Conservation (phyloP, 2,888 invertebrate genomes). For the Euzophera pinguis region DNA sequence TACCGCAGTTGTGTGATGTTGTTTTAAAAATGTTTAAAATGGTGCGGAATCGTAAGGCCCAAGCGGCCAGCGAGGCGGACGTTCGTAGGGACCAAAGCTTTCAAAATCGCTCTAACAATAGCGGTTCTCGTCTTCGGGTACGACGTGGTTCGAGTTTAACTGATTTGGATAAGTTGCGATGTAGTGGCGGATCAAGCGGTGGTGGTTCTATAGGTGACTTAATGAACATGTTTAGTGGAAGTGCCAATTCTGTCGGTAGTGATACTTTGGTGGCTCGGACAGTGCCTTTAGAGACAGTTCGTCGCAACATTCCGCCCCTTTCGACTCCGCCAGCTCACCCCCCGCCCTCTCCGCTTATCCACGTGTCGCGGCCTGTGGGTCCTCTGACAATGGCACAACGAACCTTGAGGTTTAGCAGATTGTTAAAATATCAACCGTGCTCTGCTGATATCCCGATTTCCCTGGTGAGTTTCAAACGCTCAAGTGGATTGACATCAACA, state of each 20-base stretch:
- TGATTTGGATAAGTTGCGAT: conserved; percentile 84
- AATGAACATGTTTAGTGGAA: conserved; percentile 88
- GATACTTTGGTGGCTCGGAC: conserved; percentile 85
- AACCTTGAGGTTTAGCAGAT: conserved; percentile 83
- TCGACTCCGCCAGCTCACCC: conserved; percentile 69
- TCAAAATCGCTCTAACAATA: conserved; percentile 64
- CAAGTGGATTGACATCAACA: background rate
- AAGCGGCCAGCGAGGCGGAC: conserved; percentile 68
- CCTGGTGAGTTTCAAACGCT: conserved; percentile 50
- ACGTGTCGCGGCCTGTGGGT: conserved; percentile 66
- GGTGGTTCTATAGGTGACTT: conserved; percentile 87
- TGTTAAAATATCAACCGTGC: conserved; percentile 83
- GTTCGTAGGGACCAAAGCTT: conserved; percentile 78
- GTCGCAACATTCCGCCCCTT: conserved; percentile 61
- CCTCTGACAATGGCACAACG: conserved; percentile 84
- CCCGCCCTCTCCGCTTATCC: conserved; percentile 64
- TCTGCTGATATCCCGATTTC: conserved; percentile 69
- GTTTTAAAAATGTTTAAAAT: conserved; percentile 40
- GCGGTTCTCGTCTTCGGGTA: conserved; percentile 77
- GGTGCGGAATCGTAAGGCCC: conserved; percentile 63
- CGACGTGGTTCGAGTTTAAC: conserved; percentile 86
- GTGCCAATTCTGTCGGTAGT: conserved; percentile 85
- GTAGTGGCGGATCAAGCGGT: conserved; percentile 61
- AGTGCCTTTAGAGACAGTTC: conserved; percentile 86
- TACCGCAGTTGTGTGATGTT: conserved; percentile 43